These are phyloP conservation scores for Chionomys nivalis DNA, from an alignment of 2,113 vertebrate genomes.

Conservation along the genomic window DNA sequence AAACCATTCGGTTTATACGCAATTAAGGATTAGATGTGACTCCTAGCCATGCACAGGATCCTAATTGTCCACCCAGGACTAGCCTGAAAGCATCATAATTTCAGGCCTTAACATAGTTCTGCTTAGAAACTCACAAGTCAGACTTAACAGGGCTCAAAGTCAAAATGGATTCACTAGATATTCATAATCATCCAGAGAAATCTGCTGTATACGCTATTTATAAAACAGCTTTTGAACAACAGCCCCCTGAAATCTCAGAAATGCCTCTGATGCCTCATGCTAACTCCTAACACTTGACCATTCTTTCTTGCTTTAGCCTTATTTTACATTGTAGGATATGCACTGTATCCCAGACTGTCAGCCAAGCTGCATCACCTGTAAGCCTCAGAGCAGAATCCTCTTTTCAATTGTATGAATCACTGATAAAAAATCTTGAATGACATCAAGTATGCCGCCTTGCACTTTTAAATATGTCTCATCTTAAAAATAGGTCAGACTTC, in stretches of 20 bases:
- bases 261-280: neutral
- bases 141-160: neutral
- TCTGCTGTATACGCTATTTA: neutral
- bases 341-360: neutral
- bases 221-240: neutral
- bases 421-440: neutral
- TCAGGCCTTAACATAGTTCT: neutral
- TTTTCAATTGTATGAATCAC: neutral
- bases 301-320: neutral
- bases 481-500: slow-evolving; percentile 1
- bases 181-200: neutral
- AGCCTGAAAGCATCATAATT: neutral
- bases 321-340: neutral
- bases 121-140: neutral
- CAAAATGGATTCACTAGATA: neutral
- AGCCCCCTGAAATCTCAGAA: neutral
- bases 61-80: neutral
- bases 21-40: neutral
- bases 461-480: neutral
- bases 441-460: neutral
- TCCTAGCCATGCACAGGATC: neutral
- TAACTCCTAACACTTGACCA: neutral
- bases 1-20: neutral
- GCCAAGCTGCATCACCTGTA: neutral
- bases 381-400: neutral